phyloP scores from a whole-genome alignment of 2,113 vertebrate genomes.

The Fulmarus glacialis region DNA sequence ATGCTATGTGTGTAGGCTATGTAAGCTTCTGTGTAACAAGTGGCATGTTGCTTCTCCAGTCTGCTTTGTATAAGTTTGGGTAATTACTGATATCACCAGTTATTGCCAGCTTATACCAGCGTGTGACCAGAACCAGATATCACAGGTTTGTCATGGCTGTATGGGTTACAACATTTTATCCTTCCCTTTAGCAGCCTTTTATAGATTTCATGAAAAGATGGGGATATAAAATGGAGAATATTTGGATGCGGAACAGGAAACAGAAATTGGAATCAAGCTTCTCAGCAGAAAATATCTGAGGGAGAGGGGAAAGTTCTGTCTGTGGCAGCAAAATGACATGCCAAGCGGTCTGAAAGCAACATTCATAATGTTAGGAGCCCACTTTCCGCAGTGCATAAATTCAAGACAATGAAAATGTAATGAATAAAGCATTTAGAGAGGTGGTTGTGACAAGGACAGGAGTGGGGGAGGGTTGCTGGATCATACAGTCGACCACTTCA shows the following conservation, averaged over 20 bases:
- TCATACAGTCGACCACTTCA: not conserved
- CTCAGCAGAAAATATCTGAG: not conserved
- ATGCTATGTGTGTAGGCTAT: not conserved
- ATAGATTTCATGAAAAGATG: not conserved
- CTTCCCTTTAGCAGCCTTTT: not conserved
- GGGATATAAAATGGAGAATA: not conserved
- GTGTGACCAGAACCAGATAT: not conserved
- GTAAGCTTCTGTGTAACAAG: not conserved
- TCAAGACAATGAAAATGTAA: constrained; percentile 42
- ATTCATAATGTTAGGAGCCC: constrained; percentile 1
- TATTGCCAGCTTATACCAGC: not conserved
- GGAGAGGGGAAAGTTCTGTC: not conserved
- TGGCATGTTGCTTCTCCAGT: not conserved
- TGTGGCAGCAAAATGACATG: not conserved
- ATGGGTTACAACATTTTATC: not conserved
- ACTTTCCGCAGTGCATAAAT: constrained; percentile 33
- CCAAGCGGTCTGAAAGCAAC: constrained; percentile 21
- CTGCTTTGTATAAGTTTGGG: not conserved
- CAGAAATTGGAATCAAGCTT: not conserved
- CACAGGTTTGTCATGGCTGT: not conserved
- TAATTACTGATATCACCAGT: not conserved
- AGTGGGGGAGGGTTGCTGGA: not conserved
- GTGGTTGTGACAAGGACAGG: constrained; percentile 42
- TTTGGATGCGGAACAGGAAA: constrained; percentile 1
- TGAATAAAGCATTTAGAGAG: constrained; percentile 31